These are phyloP conservation scores for Delichon dasypus DNA, from an alignment of 2,797 vertebrate genomes.

Conservation along the genomic window DNA sequence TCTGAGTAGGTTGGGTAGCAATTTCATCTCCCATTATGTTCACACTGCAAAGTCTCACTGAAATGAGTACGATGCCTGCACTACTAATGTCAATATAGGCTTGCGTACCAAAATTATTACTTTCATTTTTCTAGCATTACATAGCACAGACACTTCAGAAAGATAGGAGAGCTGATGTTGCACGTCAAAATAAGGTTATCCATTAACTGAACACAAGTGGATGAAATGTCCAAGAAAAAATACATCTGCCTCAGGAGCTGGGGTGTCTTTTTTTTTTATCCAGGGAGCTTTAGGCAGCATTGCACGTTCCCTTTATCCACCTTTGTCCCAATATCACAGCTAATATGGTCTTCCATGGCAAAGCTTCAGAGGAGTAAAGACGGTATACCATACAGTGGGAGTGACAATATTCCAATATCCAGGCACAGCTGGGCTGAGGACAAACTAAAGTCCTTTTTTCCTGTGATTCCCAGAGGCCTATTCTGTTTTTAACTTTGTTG, in stretches of 20 bases:
- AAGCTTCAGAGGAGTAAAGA: neutral
- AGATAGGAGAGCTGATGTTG: neutral
- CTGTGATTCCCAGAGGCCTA: conserved; percentile 9
- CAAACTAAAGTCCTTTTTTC: conserved; percentile 40
- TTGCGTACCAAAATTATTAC: neutral
- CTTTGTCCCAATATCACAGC: neutral
- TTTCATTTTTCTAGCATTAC: neutral
- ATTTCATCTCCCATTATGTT: neutral
- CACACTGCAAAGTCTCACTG: neutral
- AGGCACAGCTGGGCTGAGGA: neutral
- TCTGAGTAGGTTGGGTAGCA: neutral
- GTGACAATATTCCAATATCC: neutral
- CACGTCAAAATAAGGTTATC: neutral
- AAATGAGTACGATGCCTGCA: neutral
- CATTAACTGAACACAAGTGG: neutral
- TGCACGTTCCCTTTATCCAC: neutral
- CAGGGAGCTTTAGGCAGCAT: neutral
- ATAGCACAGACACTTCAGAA: neutral
- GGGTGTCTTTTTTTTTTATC: neutral
- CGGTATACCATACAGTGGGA: neutral
- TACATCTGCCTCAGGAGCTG: neutral
- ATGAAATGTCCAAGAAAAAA: neutral
- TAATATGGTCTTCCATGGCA: neutral
- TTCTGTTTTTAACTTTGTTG: conserved; percentile 32
- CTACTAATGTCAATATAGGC: neutral